These are phyloP conservation scores for Morinoia aosen DNA, from an alignment of 2,888 invertebrate genomes.

Conservation along the genomic window DNA sequence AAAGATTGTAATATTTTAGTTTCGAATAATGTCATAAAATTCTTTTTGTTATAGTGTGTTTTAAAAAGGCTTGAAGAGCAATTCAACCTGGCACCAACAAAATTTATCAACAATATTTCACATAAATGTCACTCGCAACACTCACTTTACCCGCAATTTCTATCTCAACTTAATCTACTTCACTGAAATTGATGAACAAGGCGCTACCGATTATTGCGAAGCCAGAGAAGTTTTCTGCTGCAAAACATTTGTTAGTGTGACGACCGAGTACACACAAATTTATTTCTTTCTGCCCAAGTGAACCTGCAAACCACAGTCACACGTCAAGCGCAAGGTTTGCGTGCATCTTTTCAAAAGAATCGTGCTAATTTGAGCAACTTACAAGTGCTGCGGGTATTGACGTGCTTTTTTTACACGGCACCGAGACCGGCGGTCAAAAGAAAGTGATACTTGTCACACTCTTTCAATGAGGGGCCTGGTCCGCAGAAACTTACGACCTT, in stretches of 20 bases:
- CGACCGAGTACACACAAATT: not conserved
- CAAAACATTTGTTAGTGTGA: not conserved
- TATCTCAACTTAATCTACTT: not conserved
- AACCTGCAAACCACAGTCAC: not conserved
- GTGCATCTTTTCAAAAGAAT: not conserved
- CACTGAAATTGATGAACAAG: not conserved
- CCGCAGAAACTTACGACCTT: not conserved
- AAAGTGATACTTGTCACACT: conserved; percentile 27
- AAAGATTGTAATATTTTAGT: no score
- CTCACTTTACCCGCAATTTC: not conserved
- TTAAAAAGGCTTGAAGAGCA: not conserved
- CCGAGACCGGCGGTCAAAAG: not conserved
- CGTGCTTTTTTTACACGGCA: not conserved
- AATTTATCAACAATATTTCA: not conserved
- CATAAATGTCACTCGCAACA: not conserved
- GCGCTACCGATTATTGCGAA: not conserved
- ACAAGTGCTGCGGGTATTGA: not conserved
- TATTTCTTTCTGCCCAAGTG: not conserved
- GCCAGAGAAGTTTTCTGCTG: not conserved
- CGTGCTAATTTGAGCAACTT: not conserved
- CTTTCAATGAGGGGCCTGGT: conserved; percentile 28
- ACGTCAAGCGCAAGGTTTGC: not conserved
- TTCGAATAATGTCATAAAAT: no score
- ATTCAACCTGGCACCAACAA: not conserved
- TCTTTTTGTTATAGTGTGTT: no score